These are phyloP conservation scores for Coremacera marginata DNA, from an alignment of 2,888 invertebrate genomes.

Conservation along the genomic window DNA sequence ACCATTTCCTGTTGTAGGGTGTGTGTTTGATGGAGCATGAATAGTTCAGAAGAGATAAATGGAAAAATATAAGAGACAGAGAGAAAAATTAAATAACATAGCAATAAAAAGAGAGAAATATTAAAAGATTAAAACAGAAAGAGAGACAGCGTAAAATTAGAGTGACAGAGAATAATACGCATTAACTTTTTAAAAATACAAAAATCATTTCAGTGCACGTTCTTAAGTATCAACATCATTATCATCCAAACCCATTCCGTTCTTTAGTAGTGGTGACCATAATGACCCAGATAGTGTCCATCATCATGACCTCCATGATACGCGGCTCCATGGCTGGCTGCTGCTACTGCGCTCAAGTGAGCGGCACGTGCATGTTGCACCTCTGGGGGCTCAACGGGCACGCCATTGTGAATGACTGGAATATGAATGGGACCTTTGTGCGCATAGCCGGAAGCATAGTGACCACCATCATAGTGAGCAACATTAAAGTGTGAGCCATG, in stretches of 20 bases:
- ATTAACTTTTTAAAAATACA: conserved; percentile 36
- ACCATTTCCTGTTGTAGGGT: conserved; percentile 27
- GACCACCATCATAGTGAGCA: conserved; percentile 46
- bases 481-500: conserved; percentile 54
- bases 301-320: conserved; percentile 57
- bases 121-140: not conserved
- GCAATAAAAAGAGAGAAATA: not conserved
- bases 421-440: conserved; percentile 68
- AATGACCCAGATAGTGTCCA: conserved; percentile 64
- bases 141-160: not conserved
- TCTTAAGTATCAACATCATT: conserved; percentile 40
- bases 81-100: not conserved
- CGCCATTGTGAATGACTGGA: conserved; percentile 70
- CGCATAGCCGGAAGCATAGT: conserved; percentile 60
- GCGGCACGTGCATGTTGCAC: conserved; percentile 70
- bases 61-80: not conserved
- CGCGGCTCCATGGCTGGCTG: conserved; percentile 63
- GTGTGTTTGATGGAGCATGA: conserved; percentile 10
- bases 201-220: conserved; percentile 44
- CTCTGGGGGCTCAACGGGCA: conserved; percentile 71
- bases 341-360: conserved; percentile 66
- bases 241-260: conserved; percentile 21
- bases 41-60: not conserved
- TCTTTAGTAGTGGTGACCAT: conserved; percentile 56
- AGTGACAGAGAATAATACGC: conserved; percentile 5